Conservation (phyloP, 2,797 vertebrate species). For the Sibirionetta formosa region DNA sequence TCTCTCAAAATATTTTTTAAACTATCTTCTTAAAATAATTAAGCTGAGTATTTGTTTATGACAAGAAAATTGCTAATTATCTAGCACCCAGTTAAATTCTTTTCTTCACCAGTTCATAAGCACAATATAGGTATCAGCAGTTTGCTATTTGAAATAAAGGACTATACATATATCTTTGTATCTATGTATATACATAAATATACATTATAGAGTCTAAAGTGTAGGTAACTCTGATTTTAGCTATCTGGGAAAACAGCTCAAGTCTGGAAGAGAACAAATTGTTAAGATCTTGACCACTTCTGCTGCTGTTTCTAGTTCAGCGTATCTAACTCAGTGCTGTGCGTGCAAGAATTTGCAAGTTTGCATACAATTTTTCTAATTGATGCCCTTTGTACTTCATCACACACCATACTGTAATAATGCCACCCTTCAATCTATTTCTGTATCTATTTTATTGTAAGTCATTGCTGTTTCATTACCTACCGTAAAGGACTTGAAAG, state of each 20-base stretch:
- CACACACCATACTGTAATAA: background rate
- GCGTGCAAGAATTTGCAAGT: background rate
- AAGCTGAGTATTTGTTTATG: background rate
- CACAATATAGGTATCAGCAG: background rate
- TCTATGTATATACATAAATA: background rate
- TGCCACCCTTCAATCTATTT: background rate
- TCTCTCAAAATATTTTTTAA: background rate
- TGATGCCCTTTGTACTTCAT: background rate
- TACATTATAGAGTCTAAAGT: background rate
- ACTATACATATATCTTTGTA: rapidly evolving
- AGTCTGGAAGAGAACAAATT: background rate
- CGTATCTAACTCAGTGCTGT: background rate
- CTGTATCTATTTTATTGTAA: background rate
- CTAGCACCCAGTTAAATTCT: background rate
- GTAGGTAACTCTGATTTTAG: background rate
- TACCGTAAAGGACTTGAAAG: background rate
- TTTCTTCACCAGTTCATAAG: background rate
- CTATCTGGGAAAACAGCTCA: background rate
- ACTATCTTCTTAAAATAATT: background rate
- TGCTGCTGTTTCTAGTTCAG: background rate
- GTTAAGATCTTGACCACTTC: background rate
- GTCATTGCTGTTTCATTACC: background rate
- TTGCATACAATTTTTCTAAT: background rate
- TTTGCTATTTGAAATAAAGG: background rate
- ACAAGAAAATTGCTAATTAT: background rate